A percentile compares a stretch with the other conserved stretches of the same genome.
These are phyloP conservation scores for Semibalanus balanoides DNA, from an alignment of 1,140 invertebrate species.

Conservation along the genomic window DNA sequence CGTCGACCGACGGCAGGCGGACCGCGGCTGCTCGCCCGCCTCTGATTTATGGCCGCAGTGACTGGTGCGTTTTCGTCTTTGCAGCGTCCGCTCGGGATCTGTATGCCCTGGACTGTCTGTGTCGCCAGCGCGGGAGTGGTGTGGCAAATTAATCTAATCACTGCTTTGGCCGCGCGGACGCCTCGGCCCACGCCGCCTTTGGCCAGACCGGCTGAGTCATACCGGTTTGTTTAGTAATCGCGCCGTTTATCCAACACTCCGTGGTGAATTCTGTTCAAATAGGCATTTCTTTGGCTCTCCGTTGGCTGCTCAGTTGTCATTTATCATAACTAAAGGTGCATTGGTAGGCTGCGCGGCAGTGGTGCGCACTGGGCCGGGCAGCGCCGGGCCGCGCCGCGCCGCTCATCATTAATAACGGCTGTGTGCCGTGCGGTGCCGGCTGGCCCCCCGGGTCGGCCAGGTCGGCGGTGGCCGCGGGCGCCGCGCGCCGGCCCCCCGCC, in stretches of 20 bases:
- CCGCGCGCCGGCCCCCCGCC: too few relatives aligned
- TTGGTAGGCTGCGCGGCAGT: neutral
- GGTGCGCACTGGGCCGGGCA: neutral
- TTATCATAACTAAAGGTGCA: neutral
- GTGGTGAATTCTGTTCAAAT: slow-evolving; percentile 2
- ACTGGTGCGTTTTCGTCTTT: neutral
- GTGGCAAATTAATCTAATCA: slow-evolving; percentile 2
- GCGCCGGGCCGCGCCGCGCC: too few relatives aligned
- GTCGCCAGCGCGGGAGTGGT: neutral
- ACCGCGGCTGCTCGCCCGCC: neutral
- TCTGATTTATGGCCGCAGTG: neutral
- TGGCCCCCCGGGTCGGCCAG: neutral
- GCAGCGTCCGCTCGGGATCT: neutral
- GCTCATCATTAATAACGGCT: neutral
- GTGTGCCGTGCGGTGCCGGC: too few relatives aligned
- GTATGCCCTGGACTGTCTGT: neutral
- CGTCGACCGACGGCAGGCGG: too few relatives aligned
- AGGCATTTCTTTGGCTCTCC: slow-evolving; percentile 1
- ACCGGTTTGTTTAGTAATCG: slow-evolving; percentile 2
- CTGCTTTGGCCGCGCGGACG: neutral
- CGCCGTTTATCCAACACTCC: slow-evolving; percentile 1
- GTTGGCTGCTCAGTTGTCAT: neutral
- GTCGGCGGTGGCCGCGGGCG: neutral
- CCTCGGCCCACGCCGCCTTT: neutral
- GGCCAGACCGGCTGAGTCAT: neutral